Evolutionary conservation across 2,113 vertebrate species (phyloP), one percentile per base, ranked within the genome.

Genomic region (Toxotes jaculatrix): DNA sequence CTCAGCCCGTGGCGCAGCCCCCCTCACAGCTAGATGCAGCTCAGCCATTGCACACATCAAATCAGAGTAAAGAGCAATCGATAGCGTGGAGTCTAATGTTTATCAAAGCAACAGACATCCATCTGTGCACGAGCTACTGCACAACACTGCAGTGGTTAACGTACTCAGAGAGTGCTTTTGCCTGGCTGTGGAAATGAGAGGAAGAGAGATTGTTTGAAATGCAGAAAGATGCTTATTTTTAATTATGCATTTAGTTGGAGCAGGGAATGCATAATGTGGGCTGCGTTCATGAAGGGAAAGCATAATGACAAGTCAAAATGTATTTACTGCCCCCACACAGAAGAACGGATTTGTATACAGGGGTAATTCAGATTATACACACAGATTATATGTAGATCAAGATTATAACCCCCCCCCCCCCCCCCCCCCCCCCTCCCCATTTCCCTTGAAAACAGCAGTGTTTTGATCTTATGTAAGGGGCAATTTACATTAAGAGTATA

Each of bases 61-160:
- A 89, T 91, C 88, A 85, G 82, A 73, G 79, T 75, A 87, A 88
- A 88, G 85, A 88, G 62, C 79, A 72, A 92, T 93, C 92, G 53
- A 93, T 92, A 88, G 45, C 13, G 16, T 79, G 88, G 40, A 64
- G 79, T 83, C 81, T 87, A 66, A 88, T 91, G 89, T 91, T 91
- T 84, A 90, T 90, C 86, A 92, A 85, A 85, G 85, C 72, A 85
- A 68, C 84, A 84, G 43, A 82, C 86, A 85, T 77, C 62, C 63
- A 73, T 78, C 49, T 70, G 82, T 70, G 78, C 74, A 70, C 40
- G 57, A 76, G 61, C 45, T 57, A 0, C 61, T 49, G 72, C 71
- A 74, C 74, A 87, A 45, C 69, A 23, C 78, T 72, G 88, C 87
- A 80, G 79, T 45, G 55, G 63, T 65, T 77, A 68, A 67, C 31